Evolutionary conservation across 2,113 vertebrate genomes (phyloP).

Genomic region (Raphicerus campestris): DNA sequence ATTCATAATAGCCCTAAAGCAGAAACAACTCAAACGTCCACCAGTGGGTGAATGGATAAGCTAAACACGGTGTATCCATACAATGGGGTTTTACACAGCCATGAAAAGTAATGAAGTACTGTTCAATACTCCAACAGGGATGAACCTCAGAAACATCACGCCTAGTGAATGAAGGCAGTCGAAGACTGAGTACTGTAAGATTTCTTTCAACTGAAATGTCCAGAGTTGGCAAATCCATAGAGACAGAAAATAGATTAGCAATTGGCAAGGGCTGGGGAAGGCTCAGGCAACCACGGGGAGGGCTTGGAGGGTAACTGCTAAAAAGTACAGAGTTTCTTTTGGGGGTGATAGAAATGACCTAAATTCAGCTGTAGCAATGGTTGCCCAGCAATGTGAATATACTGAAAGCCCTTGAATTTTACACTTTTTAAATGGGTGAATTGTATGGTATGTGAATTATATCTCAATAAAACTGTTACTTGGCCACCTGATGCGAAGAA

Average conservation of each 20-base stretch:
- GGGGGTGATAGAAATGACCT: background rate
- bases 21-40: background rate
- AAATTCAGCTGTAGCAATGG: background rate
- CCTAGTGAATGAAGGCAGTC: background rate
- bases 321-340: background rate
- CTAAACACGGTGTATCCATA: fast-evolving
- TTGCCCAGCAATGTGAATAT: background rate
- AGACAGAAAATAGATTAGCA: background rate
- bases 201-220: background rate
- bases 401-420: background rate
- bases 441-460: background rate
- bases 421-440: too few relatives aligned
- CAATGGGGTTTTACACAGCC: fast-evolving
- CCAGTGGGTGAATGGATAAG: background rate
- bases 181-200: background rate
- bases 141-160: background rate
- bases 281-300: background rate
- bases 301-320: background rate
- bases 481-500: background rate
- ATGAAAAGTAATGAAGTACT: background rate
- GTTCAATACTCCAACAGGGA: too few relatives aligned
- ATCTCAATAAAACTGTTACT: background rate
- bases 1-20: background rate
- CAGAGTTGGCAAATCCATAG: background rate
- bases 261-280: background rate